Evolutionary conservation across 2,113 vertebrate genomes (phyloP), one percentile per base, ranked within the genome.

Genomic region (Anolis carolinensis): DNA sequence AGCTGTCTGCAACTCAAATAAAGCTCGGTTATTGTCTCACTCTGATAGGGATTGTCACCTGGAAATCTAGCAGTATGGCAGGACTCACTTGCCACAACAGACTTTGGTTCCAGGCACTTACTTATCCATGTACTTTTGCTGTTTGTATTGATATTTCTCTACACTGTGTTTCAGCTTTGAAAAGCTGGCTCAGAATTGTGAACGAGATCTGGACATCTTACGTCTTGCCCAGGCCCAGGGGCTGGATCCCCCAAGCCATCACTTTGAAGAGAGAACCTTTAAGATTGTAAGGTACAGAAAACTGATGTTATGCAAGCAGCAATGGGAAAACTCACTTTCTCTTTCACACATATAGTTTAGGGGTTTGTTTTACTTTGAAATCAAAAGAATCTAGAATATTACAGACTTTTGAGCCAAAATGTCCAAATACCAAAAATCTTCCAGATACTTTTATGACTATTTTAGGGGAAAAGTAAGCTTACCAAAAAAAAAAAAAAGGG

Each of bases 211-310:
- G 92, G 98, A 98, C 84, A 96, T 99, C 59, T 91, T 99, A 52
- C 98, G 97, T 87, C 95, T 98, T 93, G 96, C 97, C 36, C 98
- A 98, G 94, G 97, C 96, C 0, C 96, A 97, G 78, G 97, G 97
- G 63, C 96, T 98, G 25, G 97, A 98, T 83, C 98, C 98, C 90
- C 98, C 98, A 34, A 97, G 96, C 89, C 98, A 99, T 93, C 98
- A 98, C 92, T 99, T 99, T 90, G 98, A 99, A 91, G 96, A 98
- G 93, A 97, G 96, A 91, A 98, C 97, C 0, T 98, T 98, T 90
- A 97, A 97, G 94, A 99, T 97, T 1, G 98, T 98, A 94, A 97
- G 98, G 98, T 99, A 7, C 36, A 77, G 27, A 76, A 86, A 84
- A 83, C 0, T 79, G 52, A 88, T 81, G 18, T 77, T 30, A 67